Base-by-base conservation (phyloP, 2,113 vertebrate species). In the Lipophrys pholis region DNA sequence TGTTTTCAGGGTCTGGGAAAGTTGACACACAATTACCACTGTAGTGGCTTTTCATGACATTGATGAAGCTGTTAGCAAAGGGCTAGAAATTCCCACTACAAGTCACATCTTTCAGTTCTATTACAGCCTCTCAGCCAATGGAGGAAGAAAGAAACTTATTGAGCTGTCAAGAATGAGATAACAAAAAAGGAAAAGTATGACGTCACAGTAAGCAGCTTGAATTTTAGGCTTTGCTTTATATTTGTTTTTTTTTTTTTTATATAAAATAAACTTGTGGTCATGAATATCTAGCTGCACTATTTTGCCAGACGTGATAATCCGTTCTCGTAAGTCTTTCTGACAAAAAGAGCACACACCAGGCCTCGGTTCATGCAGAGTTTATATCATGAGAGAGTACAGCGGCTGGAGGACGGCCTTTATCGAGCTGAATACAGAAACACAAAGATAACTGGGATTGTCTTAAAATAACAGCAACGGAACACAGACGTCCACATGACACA, bases 11-110 rank as follows among this genome's bases (percentile, higher is more conserved):
- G 58, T 67, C 65, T 39, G 56, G 11, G 21, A 78, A 73, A 51
- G 54, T 43, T 78, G 67, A 85, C 73, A 80, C 61, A 80, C 69
- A 88, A 87, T 77, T 82, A 78, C 73, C 62, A 68, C 67, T 78
- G 35, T 51, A 14, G 61, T 71, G 61, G 67, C 36, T 71, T 69
- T 75, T 62, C 11, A 17, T 84, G 80, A 82, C 81, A 79, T 74
- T 86, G 70, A 84, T 66, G 15, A 82, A 86, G 68, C 68, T 78
- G 59, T 69, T 73, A 49, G 70, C 10, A 51, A 61, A 71, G 30
- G 21, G 50, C 42, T 54, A 40, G 36, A 73, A 81, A 82, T 69
- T 30, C 62, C 70, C 72, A 48, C 63, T 64, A 62, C 58, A 56
- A 67, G 63, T 61, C 61, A 73, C 10, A 73, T 69, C 16, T 12